Base-by-base conservation (phyloP, 2,113 vertebrate genomes). In the Progne subis region DNA sequence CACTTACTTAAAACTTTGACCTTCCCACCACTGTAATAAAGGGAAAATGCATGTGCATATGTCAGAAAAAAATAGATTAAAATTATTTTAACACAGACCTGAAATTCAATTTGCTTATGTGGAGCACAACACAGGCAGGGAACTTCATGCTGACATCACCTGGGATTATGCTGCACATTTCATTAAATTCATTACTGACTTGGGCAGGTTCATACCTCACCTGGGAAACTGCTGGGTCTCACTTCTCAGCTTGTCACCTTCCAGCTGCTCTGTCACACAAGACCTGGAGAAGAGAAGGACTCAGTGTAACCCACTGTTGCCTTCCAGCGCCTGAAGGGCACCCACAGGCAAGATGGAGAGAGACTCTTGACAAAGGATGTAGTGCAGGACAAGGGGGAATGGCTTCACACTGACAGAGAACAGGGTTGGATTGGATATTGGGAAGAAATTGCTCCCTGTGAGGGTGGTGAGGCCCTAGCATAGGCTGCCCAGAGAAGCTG, bases 391-490 rank as follows among this genome's bases (percentile, higher is more conserved):
- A 8, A 18, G 17, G 12, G 25, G 41, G 0, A 43, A 14, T 55
- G 63, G 18, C 41, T 61, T 43, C 55, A 55, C 2, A 18, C 29
- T 61, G 63, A 31, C 55, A 61, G 8, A 61, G 13, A 0, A 5
- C 1, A 21, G 47, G 14, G 0, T 69, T 37, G 21, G 20, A 3
- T 43, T 0, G 14, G 34, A 28, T 69, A 14, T 37, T 2, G 0
- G 31, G 55, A 16, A 37, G 25, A 7, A 76, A 43, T 55, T 41
- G 0, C 18, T 55, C 8, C 17, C 12, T 49, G 4, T 76, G 63
- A 43, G 34, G n/a, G 1, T 55, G 70, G 0, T 1, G 17, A 69
- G n/a, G 8, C n/a, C 17, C 47, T 56, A 41, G 21, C 49, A 77
- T 34, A 83, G 63, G 20, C 0, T 69, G 1, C 5, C 47, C 47